phyloP scores from a whole-genome alignment of 2,888 invertebrate genomes.

The Zaprionus lineosus region DNA sequence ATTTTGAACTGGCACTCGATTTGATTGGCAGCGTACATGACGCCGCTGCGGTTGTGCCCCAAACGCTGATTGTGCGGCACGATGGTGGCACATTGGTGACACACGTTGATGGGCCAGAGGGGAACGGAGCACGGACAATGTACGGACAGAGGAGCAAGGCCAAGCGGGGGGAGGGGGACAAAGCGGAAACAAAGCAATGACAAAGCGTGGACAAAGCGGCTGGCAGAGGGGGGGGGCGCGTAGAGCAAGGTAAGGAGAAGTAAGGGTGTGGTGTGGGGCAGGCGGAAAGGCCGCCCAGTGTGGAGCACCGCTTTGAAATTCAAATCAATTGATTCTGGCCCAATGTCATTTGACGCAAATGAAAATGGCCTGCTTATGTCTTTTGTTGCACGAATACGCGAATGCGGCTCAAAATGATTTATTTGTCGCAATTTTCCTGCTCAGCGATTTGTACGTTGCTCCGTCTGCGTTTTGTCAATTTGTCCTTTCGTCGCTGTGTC shows the following conservation, averaged over 20 bases:
- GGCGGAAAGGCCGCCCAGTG: no score
- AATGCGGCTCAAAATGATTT: constrained; percentile 76
- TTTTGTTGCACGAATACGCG: constrained; percentile 62
- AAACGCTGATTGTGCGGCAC: constrained; percentile 15
- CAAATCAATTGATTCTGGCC: constrained; percentile 75
- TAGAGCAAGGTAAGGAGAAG: no score
- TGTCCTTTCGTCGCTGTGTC: not conserved
- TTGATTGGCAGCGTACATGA: constrained; percentile 74
- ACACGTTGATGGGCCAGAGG: no score
- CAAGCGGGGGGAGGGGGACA: no score
- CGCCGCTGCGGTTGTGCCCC: constrained; percentile 29
- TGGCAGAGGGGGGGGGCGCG: no score
- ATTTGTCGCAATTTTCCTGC: constrained; percentile 78
- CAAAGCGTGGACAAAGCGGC: not conserved
- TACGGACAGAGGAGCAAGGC: no score
- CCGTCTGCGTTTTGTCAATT: not conserved
- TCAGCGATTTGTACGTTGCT: constrained; percentile 67
- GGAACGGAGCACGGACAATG: no score
- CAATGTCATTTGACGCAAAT: constrained; percentile 76
- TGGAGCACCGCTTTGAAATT: constrained; percentile 71
- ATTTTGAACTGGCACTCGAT: constrained; percentile 62
- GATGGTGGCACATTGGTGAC: no score
- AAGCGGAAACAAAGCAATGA: no score
- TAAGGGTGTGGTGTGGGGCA: no score
- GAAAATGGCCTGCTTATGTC: constrained; percentile 76